Conservation (phyloP, 2,113 vertebrate species). For the Pygathrix nemaeus region DNA sequence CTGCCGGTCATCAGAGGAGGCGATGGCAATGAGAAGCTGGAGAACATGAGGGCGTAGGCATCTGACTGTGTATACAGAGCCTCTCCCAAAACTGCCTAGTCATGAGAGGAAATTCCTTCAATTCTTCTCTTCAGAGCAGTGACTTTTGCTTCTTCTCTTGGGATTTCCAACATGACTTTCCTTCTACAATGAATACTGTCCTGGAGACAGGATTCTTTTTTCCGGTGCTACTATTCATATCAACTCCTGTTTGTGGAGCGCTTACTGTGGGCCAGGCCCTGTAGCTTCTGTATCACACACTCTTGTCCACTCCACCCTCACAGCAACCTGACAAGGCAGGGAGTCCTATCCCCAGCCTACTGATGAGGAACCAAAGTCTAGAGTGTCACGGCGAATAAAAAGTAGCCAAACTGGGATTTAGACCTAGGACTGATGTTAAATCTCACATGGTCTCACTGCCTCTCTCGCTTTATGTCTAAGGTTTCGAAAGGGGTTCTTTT, state of each 20-base stretch:
- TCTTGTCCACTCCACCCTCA: too few relatives aligned
- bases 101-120: constrained; percentile 24
- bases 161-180: constrained; percentile 10
- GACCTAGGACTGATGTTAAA: background rate
- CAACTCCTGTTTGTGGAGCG: background rate
- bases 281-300: background rate
- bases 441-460: background rate
- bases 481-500: constrained; percentile 24
- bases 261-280: background rate
- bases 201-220: background rate
- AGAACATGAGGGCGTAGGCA: fast-evolving
- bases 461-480: background rate
- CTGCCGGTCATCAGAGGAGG: background rate
- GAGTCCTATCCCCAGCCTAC: background rate
- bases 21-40: fast-evolving
- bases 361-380: background rate
- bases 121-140: background rate
- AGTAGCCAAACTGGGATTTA: background rate
- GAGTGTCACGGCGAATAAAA: background rate
- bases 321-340: background rate
- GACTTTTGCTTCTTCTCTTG: constrained; percentile 16
- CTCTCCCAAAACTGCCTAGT: background rate
- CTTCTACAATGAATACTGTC: background rate
- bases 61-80: background rate
- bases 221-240: background rate